Evolutionary conservation across 2,113 vertebrate species (phyloP), one percentile per base, ranked within the genome.

Genomic region (Triplophysa siluroides): DNA sequence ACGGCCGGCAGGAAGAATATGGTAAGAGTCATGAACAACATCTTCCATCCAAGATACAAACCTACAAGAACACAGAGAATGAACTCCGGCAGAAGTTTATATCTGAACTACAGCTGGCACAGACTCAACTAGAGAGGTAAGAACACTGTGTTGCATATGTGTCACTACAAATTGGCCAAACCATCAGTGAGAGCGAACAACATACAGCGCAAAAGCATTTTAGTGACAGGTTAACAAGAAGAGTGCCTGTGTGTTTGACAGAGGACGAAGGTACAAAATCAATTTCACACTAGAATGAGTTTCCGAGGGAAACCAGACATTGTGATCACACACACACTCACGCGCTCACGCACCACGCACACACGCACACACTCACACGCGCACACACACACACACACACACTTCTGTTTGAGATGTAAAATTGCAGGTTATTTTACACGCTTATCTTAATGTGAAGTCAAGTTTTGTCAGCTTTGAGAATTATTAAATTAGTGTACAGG

Each of bases 261-360:
- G 54, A 45, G 67, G 43, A 65, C 83, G 85, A 83, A 86, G 89
- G 52, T 14, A 84, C 86, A 82, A 87, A 88, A 88, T 90, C 90
- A 90, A 91, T 92, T 92, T 92, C 91, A 89, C 88, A 85, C 88
- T 85, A 81, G 89, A 47, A 78, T 86, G 86, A 65, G 2, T 88
- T 85, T 38, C 63, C 60, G 56, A 38, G 86, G 81, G 24, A 84
- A 87, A 76, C 73, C 85, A 86, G 81, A 79, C 83, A 80, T 88
- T 85, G 89, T 84, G 83, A 88, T 90, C 80, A 78, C 85, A 85
- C 86, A n/a, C 33, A 19, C 12, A n/a, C n/a, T n/a, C n/a, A n/a
- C n/a, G n/a, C n/a, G n/a, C n/a, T n/a, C 85, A 85, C 86, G 19
- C 33, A 19, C 12, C 85, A 85, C 86, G 19, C 33, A 19, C 12